Base-by-base conservation (phyloP, 2,888 invertebrate species). In the Cacoxenus indagator region DNA sequence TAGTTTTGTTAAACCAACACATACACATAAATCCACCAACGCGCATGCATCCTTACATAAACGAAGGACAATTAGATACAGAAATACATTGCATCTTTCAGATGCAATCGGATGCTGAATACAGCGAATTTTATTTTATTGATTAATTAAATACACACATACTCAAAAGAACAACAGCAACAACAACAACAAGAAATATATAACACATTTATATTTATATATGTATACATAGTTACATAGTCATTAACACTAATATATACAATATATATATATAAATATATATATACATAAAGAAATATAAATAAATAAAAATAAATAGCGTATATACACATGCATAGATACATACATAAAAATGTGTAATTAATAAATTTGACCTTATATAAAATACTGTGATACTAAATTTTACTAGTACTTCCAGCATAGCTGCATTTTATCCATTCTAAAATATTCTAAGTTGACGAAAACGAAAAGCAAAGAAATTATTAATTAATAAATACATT, bases 361-460 rank as follows among this genome's bases (percentile, higher is more conserved):
- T 74, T 70, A 73, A 75, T 73, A 84, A 81, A 85, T 85, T 86
- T 86, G 83, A 86, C 85, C 87, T 86, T 86, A 85, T 83, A 81
- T 78, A 87, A 87, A 87, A 87, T 87, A 87, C 87, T 87, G 87
- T 87, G 87, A 87, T 87, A 87, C 87, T 87, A 87, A 86, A 87
- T 87, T 87, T 87, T 87, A 87, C 87, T 87, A 87, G 87, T 87
- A 87, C 87, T 87, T 87, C 87, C 87, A 87, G 87, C 87, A 87
- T 87, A 87, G 87, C 87, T 87, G 87, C 87, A 87, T 87, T 87
- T 87, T 87, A 85, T 86, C 86, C 87, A 87, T 87, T 87, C 87
- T 87, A 85, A 85, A 86, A 87, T 87, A 87, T 87, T 87, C 85
- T 86, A 86, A 86, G 73, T 76, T 73, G 69, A 67, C 67, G 65